Evolutionary conservation across 2,113 vertebrate genomes (phyloP).

Genomic region (Enhydra lutris): DNA sequence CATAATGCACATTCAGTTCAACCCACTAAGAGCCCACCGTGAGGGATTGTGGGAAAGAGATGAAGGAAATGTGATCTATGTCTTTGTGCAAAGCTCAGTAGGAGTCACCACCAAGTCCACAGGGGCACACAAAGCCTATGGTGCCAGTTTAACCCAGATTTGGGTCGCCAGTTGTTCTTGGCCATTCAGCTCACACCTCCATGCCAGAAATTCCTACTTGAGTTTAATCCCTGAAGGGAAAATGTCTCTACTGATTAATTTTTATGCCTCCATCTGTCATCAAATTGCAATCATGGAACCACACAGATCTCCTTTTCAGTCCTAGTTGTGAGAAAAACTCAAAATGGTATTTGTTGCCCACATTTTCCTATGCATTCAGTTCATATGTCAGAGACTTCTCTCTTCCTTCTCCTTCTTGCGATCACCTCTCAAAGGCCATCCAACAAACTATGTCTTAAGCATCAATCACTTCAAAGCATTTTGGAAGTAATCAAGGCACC

Average conservation of each 20-base stretch:
- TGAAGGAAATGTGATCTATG: not conserved
- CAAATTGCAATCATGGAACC: not conserved
- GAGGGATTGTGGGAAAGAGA: not conserved
- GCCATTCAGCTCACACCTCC: not conserved
- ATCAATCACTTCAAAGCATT: not conserved
- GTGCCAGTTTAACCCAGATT: not conserved
- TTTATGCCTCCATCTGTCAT: conserved; percentile 22
- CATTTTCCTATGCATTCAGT: not conserved
- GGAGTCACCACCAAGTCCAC: not conserved
- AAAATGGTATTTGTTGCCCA: not conserved
- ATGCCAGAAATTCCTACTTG: not conserved
- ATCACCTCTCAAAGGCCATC: not conserved
- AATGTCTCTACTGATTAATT: not conserved
- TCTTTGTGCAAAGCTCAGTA: not conserved
- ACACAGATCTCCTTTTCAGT: not conserved
- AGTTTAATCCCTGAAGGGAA: not conserved
- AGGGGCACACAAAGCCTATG: not conserved
- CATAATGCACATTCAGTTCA: not conserved
- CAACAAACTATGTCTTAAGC: not conserved
- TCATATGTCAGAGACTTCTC: not conserved
- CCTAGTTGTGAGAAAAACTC: not conserved
- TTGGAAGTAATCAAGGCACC: not conserved
- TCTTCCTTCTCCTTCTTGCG: not conserved
- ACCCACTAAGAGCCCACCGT: not conserved
- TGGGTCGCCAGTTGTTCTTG: not conserved